Percentiles rank a stretch among this genome's conserved stretches.
Evolutionary conservation across 1,140 invertebrate genomes (phyloP).

Genomic region (Zophobas atratus): DNA sequence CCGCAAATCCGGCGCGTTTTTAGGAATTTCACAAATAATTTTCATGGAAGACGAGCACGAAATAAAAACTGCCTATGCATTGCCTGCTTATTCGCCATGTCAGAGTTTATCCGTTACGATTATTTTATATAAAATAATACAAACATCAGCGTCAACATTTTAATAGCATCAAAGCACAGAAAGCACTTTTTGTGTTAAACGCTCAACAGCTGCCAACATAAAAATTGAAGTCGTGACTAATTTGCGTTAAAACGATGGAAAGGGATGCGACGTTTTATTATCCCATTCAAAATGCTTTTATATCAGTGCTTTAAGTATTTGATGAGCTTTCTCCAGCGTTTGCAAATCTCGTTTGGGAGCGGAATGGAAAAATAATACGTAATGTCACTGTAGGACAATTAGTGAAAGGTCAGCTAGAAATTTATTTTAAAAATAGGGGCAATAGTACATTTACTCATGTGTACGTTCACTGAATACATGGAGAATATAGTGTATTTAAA

Average conservation of each 20-base stretch:
- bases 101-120: too few relatives aligned
- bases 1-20: neutral
- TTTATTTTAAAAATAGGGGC: too few relatives aligned
- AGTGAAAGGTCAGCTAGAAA: too few relatives aligned
- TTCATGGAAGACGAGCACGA: too few relatives aligned
- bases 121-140: too few relatives aligned
- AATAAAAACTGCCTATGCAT: too few relatives aligned
- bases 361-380: neutral
- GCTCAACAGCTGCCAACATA: neutral
- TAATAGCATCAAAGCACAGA: neutral
- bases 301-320: neutral
- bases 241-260: neutral
- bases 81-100: too few relatives aligned
- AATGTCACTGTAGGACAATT: too few relatives aligned
- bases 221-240: neutral
- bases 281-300: neutral
- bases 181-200: neutral
- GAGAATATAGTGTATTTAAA: too few relatives aligned
- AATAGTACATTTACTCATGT: too few relatives aligned
- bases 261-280: constrained; percentile 2
- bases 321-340: neutral
- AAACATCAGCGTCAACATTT: neutral
- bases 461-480: too few relatives aligned
- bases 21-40: too few relatives aligned
- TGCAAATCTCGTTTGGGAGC: constrained; percentile 5